These are phyloP conservation scores for Penaeus indicus DNA, from an alignment of 1,140 invertebrate species.

Conservation along the genomic window DNA sequence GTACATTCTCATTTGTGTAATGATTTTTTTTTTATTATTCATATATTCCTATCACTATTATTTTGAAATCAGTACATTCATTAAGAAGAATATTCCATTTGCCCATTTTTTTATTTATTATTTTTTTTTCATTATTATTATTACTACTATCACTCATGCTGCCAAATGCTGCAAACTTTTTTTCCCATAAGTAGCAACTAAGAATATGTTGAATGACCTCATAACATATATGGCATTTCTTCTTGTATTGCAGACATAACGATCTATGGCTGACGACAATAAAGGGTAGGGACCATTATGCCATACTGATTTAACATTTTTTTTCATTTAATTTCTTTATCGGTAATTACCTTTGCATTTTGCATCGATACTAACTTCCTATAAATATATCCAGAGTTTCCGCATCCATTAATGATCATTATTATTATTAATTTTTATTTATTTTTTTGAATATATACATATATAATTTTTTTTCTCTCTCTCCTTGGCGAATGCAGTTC, in stretches of 20 bases:
- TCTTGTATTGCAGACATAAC: constrained; percentile 25
- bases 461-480: constrained; percentile 18
- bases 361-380: too few species aligned
- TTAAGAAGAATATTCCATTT: too few species aligned
- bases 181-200: not conserved
- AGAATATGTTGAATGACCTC: not conserved
- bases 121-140: too few species aligned
- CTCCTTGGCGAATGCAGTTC: not conserved
- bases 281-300: constrained; percentile 13
- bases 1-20: too few species aligned
- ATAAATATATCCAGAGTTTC: not conserved
- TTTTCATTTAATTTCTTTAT: constrained; percentile 1
- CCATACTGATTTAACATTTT: not conserved
- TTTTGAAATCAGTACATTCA: too few species aligned
- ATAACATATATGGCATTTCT: constrained; percentile 23
- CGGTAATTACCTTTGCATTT: too few species aligned
- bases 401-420: constrained; percentile 1
- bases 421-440: constrained; percentile 13
- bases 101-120: too few species aligned
- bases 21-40: too few species aligned
- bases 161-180: too few species aligned
- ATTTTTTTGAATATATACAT: not conserved
- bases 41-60: too few species aligned
- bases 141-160: too few species aligned
- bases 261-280: constrained; percentile 21